Evolutionary conservation across 2,888 invertebrate genomes (phyloP), one percentile per base, ranked within the genome.

Genomic region (Drosophila sordidula): DNA sequence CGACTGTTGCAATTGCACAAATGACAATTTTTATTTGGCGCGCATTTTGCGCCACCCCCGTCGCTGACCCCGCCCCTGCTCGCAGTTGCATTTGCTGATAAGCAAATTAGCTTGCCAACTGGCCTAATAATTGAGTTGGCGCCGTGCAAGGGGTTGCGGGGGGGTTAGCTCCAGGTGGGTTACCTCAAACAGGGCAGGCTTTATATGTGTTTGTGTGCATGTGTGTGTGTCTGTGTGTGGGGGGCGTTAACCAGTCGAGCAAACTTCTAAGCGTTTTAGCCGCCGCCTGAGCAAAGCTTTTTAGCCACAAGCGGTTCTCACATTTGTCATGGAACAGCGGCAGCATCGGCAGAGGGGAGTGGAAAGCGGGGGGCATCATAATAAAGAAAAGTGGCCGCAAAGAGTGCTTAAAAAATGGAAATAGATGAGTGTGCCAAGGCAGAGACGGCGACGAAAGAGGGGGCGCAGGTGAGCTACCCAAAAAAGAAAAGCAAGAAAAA

Each of bases 371-470:
- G 26, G 11, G 18, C n/a, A 78, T 75, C 82, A 83, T 89, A 89
- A 87, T 89, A 83, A 78, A 89, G 83, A 82, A 83, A 83, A 83
- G 88, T 83, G 89, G 89, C 86, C 87, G 75, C 86, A 85, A 83
- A 89, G 80, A 89, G 85, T 89, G 88, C 88, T 81, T 89, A 83
- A 81, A 80, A 83, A 76, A 84, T 87, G 85, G 82, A 87, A 87
- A 87, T 80, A 84, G 81, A 84, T 80, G 79, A 84, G 78, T 69
- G 80, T 67, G 78, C 81, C 58, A 79, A 38, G 59, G 29, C 18
- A 57, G 29, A 39, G 29, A 36, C n/a, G 12, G 59, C 11, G 12
- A 34, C 14, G 5, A 18, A 18, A 11, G 44, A 8, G 18, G 51
- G 41, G 34, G 38, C 55, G 42, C 80, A 77, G 76, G 76, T 77